Percentiles rank a stretch among this genome's conserved stretches.
Conservation (phyloP, 2,888 invertebrate genomes). For the Orthosia gothica region DNA sequence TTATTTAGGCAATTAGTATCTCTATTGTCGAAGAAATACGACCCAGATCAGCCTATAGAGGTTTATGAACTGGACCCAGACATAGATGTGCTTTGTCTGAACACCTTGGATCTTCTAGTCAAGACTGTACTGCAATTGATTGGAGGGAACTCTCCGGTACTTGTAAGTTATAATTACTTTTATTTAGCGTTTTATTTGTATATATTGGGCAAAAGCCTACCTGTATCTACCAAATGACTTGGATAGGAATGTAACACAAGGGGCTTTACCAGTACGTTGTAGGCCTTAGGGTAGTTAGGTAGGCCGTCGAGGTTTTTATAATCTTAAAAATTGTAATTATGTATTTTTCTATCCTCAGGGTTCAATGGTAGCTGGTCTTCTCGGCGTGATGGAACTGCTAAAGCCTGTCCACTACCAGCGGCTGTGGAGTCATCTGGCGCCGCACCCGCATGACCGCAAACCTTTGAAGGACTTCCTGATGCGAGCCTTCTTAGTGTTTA, state of each 20-base stretch:
- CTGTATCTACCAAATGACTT: no score
- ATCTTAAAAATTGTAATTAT: background rate
- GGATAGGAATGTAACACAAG: no score
- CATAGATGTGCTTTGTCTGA: conserved; percentile 95
- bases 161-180: conserved; percentile 80
- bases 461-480: conserved; percentile 97
- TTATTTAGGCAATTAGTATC: background rate
- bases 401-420: conserved; percentile 97
- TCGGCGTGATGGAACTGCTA: conserved; percentile 96
- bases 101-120: conserved; percentile 96
- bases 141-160: conserved; percentile 94
- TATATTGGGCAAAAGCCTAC: no score
- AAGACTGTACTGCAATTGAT: conserved; percentile 96
- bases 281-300: no score
- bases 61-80: conserved; percentile 92
- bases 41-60: conserved; percentile 87
- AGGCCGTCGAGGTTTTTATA: no score
- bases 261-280: no score
- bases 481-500: conserved; percentile 95
- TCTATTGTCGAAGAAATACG: conserved; percentile 51
- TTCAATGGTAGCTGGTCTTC: conserved; percentile 96
- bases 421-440: conserved; percentile 96
- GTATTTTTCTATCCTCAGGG: conserved; percentile 89
- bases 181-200: no score
- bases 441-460: conserved; percentile 93